Conservation (phyloP, 30 jellyfish, hydroid and myxozoan genomes). For the Mastigias papua region DNA sequence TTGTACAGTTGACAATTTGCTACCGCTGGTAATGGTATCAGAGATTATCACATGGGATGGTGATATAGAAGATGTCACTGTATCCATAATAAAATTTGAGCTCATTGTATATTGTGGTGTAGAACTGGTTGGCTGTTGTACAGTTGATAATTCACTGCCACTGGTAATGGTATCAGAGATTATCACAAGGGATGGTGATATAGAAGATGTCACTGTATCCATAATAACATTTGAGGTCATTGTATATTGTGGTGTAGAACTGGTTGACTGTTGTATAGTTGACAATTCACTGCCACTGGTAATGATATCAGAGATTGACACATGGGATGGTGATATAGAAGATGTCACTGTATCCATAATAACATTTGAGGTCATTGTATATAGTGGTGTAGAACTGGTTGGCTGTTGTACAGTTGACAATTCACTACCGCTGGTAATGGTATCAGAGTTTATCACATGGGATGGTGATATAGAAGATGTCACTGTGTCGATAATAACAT, state of each 20-base stretch:
- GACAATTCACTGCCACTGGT: no score
- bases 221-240: no score
- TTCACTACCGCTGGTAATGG: neutral
- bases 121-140: neutral
- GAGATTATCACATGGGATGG: no score
- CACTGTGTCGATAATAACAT: neutral
- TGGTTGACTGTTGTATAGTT: no score
- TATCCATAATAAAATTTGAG: no score
- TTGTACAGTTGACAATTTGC: no score
- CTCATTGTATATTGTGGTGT: neutral
- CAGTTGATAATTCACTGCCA: neutral
- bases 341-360: no score
- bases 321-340: no score
- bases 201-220: neutral
- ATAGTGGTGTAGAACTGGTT: neutral
- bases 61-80: neutral
- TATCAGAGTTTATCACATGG: neutral
- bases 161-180: neutral
- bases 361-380: no score
- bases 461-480: neutral
- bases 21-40: no score
- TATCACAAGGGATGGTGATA: neutral
- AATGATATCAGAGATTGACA: no score
- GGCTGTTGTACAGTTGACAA: neutral
- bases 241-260: no score